Conservation (phyloP, 2,797 vertebrate species). For the Limosa lapponica region DNA sequence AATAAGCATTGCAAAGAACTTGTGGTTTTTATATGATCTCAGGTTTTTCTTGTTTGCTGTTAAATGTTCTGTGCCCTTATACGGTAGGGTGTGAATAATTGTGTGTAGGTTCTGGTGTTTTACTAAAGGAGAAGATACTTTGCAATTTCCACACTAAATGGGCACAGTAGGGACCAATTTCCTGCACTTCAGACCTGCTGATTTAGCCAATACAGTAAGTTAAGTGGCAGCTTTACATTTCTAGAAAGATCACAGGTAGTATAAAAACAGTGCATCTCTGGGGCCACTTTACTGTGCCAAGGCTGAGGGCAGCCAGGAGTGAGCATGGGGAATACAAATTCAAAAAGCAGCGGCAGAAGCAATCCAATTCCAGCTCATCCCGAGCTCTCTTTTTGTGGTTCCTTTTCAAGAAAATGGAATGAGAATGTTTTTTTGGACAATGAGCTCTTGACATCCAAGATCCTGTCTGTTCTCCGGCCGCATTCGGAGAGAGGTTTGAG, state of each 20-base stretch:
- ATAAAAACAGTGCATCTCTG: conserved; percentile 69
- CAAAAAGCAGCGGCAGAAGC: conserved; percentile 63
- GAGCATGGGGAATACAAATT: conserved; percentile 77
- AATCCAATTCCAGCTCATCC: conserved; percentile 39
- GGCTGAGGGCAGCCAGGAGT: conserved; percentile 16
- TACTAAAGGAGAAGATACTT: conserved; percentile 69
- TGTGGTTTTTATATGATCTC: neutral
- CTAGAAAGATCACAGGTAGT: conserved; percentile 76
- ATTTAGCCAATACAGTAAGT: conserved; percentile 76
- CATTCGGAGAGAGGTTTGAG: conserved; percentile 54
- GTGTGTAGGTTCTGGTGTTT: conserved; percentile 52
- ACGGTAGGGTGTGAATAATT: conserved; percentile 46
- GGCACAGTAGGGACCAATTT: conserved; percentile 79
- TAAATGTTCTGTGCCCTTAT: conserved; percentile 34
- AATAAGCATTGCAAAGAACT: neutral
- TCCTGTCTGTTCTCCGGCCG: conserved; percentile 78
- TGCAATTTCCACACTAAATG: conserved; percentile 67
- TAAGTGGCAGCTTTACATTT: conserved; percentile 73
- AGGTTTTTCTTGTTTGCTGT: conserved; percentile 35
- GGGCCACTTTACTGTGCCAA: conserved; percentile 42
- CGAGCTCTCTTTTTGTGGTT: conserved; percentile 73
- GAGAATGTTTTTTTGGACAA: conserved; percentile 82
- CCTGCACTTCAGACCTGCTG: conserved; percentile 73
- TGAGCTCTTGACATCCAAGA: conserved; percentile 82
- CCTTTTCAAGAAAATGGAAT: conserved; percentile 77